These are phyloP conservation scores for Cantharis rustica DNA, from an alignment of 2,888 invertebrate species.

Conservation along the genomic window DNA sequence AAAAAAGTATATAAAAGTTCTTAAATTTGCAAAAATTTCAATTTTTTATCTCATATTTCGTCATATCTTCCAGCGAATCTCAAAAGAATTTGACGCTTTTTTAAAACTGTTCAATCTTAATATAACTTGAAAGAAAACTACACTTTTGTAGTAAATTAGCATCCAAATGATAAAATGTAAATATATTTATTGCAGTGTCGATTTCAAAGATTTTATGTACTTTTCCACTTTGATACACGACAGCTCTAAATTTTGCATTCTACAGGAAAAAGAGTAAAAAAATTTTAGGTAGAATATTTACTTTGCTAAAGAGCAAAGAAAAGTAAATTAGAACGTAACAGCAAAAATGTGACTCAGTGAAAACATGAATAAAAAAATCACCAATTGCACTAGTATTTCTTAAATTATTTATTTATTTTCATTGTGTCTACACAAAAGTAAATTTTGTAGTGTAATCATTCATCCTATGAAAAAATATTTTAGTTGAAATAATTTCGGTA, in stretches of 20 bases:
- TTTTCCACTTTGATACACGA: not conserved
- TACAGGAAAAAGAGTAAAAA: not conserved
- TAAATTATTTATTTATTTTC: not conserved
- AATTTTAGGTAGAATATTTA: not conserved
- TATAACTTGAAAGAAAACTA: not conserved
- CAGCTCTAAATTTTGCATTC: not conserved
- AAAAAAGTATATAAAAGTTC: not conserved
- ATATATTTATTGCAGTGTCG: not conserved
- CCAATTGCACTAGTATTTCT: not conserved
- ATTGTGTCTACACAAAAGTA: not conserved
- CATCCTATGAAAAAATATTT: not conserved
- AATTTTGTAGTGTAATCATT: not conserved
- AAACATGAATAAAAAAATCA: not conserved
- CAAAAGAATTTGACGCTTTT: not conserved
- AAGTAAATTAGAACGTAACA: not conserved
- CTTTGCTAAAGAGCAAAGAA: not conserved
- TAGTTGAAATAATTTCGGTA: not conserved
- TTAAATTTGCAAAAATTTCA: not conserved
- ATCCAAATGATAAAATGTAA: not conserved
- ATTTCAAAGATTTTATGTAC: not conserved
- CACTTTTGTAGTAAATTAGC: not conserved
- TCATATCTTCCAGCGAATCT: not conserved
- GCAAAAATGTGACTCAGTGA: not conserved
- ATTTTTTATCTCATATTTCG: not conserved
- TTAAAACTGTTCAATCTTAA: not conserved